Evolutionary conservation across 2,113 vertebrate genomes (phyloP).

Genomic region (Pavo muticus): DNA sequence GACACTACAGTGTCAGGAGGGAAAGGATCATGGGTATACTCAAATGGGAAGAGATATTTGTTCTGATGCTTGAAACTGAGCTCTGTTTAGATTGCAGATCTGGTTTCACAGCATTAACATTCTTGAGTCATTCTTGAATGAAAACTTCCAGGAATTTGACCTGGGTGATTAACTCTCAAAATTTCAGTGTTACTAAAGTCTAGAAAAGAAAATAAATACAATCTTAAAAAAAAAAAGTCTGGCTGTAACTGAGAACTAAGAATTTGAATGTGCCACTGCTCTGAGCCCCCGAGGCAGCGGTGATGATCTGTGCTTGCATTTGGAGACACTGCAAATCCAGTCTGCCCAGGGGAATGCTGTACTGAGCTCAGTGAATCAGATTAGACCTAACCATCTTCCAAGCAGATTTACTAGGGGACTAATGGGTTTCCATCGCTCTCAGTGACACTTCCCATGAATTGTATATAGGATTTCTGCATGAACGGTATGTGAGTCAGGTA

Average conservation of each 20-base stretch:
- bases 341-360: background rate
- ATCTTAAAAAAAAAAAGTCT: background rate
- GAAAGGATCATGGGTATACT: background rate
- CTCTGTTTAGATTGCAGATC: background rate
- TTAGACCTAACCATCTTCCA: background rate
- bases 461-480: background rate
- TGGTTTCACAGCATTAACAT: background rate
- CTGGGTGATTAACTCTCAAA: background rate
- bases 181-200: background rate
- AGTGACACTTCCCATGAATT: background rate
- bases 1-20: background rate
- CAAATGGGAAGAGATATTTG: background rate
- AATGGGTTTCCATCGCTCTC: background rate
- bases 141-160: background rate
- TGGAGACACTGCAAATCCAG: background rate
- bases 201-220: background rate
- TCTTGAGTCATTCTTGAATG: background rate
- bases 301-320: background rate
- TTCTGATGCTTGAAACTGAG: background rate
- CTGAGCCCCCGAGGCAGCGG: background rate
- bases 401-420: background rate
- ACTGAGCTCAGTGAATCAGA: background rate
- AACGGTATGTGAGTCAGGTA: background rate
- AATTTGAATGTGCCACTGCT: accelerated
- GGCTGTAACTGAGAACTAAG: background rate